Evolutionary conservation across 1,140 invertebrate species (phyloP), one percentile per base, ranked within the genome.

Genomic region (Calephelis nemesis): DNA sequence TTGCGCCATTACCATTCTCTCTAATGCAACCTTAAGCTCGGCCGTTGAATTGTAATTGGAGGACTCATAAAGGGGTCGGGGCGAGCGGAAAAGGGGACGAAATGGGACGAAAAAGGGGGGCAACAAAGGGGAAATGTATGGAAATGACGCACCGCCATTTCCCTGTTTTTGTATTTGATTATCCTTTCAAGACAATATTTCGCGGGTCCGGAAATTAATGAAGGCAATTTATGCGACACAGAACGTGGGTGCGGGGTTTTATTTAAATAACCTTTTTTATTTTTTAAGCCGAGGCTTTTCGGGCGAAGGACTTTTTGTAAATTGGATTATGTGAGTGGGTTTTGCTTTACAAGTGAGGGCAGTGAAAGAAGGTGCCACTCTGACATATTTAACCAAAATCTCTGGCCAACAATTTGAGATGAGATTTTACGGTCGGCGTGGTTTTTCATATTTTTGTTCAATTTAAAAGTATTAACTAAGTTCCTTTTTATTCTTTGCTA

Each of bases 101-200:
- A 85, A 81, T 75, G 77, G 80, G 77, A 75, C 74, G 74, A 78
- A 76, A 78, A 75, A 69, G 80, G 82, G 77, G 68, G 48, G 50
- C 62, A 70, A 67, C 70, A 74, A 74, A 72, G 79, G 81, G 75
- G 68, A 84, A 85, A 88, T 90, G 81, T 89, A 91, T 91, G 88
- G 87, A 91, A 91, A 91, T 91, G 87, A 91, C 87, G 86, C 87
- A 88, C 86, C 86, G 78, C 88, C 83, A 91, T 89, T 91, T 89
- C 87, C 88, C 84, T 85, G 84, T 89, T 91, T 91, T 91, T 91
- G 87, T 91, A 91, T 91, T 91, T 91, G 88, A 89, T 91, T 91
- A 91, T 89, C 88, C 88, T 89, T 91, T 91, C 88, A 89, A 91
- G 88, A 91, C 88, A 91, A 91, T 91, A 91, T 91, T 91, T 91